These are phyloP conservation scores for Pectinophora gossypiella DNA, from an alignment of 1,140 invertebrate genomes.

Conservation along the genomic window DNA sequence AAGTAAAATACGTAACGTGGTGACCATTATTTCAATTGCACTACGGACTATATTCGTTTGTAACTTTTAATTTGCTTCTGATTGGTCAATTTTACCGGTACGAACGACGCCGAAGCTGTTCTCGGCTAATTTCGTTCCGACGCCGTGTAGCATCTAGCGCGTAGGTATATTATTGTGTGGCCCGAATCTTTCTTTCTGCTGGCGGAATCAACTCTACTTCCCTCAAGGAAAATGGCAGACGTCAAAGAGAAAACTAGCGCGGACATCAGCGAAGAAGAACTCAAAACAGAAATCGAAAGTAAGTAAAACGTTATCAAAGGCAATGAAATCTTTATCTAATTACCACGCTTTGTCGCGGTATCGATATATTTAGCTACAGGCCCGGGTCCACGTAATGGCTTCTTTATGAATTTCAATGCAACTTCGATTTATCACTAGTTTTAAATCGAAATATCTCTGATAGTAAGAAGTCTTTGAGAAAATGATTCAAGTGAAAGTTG, in stretches of 20 bases:
- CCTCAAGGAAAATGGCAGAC: slow-evolving; percentile 75
- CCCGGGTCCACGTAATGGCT: slow-evolving; percentile 51
- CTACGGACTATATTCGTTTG: too few species aligned
- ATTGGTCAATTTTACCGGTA: slow-evolving; percentile 8
- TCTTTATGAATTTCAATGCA: slow-evolving; percentile 38
- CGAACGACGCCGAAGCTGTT: slow-evolving; percentile 34
- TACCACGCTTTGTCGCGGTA: neutral
- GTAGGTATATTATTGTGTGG: slow-evolving; percentile 72
- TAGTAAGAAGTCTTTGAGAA: slow-evolving; percentile 39
- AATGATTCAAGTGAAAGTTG: slow-evolving; percentile 61
- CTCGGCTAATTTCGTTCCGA: slow-evolving; percentile 47
- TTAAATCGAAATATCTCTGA: slow-evolving; percentile 59
- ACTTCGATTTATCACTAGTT: slow-evolving; percentile 40
- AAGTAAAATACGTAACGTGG: too few species aligned
- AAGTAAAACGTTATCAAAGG: slow-evolving; percentile 52
- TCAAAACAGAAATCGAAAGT: slow-evolving; percentile 84
- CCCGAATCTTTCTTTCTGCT: slow-evolving; percentile 26
- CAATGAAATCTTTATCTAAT: too few species aligned
- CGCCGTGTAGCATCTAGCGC: slow-evolving; percentile 66
- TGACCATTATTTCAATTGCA: too few species aligned
- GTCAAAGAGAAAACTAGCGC: too few species aligned
- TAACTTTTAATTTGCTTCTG: neutral
- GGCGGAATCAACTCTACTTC: slow-evolving; percentile 43
- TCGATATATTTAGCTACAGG: slow-evolving; percentile 7
- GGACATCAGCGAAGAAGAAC: slow-evolving; percentile 80